phyloP scores from a whole-genome alignment of 2,797 vertebrate species.

The Dryobates pubescens region DNA sequence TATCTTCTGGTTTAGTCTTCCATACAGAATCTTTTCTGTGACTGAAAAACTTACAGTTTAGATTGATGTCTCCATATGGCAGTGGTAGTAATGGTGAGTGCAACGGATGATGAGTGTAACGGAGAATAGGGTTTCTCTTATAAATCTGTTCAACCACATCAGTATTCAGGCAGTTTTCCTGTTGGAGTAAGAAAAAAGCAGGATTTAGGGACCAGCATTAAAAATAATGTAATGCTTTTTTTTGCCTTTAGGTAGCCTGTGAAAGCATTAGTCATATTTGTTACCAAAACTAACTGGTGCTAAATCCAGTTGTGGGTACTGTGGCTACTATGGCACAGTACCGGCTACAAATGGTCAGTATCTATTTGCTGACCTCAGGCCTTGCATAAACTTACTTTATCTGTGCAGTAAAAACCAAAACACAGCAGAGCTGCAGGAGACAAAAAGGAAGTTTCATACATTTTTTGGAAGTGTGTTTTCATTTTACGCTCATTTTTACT shows the following conservation, averaged over 20 bases:
- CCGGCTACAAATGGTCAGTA: neutral
- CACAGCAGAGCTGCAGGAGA: neutral
- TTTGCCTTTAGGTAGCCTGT: neutral
- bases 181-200: neutral
- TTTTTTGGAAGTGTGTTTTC: neutral
- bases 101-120: constrained; percentile 92
- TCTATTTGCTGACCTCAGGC: neutral
- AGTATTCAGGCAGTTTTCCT: constrained; percentile 95
- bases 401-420: neutral
- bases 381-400: neutral
- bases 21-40: neutral
- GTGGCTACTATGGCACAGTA: neutral
- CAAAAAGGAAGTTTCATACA: neutral
- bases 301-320: neutral
- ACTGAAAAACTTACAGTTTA: constrained; percentile 80
- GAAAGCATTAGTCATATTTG: neutral
- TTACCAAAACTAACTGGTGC: neutral
- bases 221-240: neutral
- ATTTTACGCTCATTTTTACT: neutral
- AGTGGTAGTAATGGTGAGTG: constrained; percentile 93
- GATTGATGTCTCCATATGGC: constrained; percentile 93
- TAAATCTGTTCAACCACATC: constrained; percentile 98
- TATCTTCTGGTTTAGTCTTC: neutral
- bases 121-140: constrained; percentile 96
- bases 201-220: neutral